A percentile compares a stretch with the other conserved stretches of the same genome.
Evolutionary conservation across 2,797 vertebrate species (phyloP).

Genomic region (Falco naumanni): DNA sequence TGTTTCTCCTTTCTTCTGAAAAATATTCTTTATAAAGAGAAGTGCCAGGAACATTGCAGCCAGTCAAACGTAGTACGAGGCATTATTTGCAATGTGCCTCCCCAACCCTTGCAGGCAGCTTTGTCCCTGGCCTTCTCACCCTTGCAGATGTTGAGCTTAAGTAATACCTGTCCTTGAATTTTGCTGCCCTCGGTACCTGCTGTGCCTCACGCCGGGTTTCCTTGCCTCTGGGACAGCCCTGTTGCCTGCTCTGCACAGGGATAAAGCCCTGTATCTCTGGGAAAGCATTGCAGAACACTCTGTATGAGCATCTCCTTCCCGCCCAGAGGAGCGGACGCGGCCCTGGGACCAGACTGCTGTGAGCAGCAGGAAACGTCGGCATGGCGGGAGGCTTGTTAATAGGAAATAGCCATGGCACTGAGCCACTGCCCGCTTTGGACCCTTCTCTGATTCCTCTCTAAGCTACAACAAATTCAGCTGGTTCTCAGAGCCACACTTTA

Average conservation of each 20-base stretch:
- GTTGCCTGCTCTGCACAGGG: background rate
- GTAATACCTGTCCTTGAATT: background rate
- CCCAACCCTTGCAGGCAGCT: background rate
- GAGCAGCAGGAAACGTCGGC: background rate
- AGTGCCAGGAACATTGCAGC: background rate
- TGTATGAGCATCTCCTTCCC: background rate
- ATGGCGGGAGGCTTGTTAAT: background rate
- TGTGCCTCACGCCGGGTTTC: background rate
- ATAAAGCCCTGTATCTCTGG: background rate
- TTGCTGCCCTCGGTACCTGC: background rate
- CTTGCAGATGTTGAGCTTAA: background rate
- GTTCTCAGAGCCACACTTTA: background rate
- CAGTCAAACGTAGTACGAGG: background rate
- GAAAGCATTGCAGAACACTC: background rate
- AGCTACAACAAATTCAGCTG: constrained; percentile 28
- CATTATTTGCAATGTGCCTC: background rate
- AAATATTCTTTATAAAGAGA: background rate
- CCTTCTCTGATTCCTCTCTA: constrained; percentile 1
- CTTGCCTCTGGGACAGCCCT: background rate
- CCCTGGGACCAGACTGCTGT: background rate
- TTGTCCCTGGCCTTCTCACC: background rate
- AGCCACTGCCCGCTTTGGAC: background rate
- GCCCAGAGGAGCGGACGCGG: rapidly evolving
- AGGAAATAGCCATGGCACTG: background rate
- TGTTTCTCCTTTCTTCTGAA: constrained; percentile 15